These are phyloP conservation scores for Neofelis nebulosa DNA, from an alignment of 2,113 vertebrate species.

Conservation along the genomic window DNA sequence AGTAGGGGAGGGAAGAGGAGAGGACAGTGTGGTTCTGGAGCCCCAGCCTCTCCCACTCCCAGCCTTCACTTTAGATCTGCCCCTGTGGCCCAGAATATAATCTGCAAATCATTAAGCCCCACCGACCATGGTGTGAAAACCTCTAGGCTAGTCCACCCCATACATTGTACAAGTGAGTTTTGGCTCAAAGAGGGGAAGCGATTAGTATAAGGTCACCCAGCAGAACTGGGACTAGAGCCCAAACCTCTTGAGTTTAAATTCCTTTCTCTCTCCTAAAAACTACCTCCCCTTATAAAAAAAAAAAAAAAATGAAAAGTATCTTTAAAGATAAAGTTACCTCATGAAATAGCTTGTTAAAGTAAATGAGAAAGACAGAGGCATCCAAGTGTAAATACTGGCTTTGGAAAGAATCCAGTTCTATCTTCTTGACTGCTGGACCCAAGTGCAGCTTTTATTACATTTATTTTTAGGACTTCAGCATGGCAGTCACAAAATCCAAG, in stretches of 20 bases:
- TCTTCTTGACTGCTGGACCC: conserved; percentile 15
- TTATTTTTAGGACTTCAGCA: conserved; percentile 26
- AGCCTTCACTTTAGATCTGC: background rate
- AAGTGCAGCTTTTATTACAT: background rate
- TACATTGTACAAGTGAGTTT: background rate
- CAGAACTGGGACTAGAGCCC: background rate
- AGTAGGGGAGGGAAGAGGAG: background rate
- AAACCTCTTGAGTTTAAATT: conserved; percentile 39
- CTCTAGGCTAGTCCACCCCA: background rate
- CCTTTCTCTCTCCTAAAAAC: background rate
- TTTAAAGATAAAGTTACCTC: conserved; percentile 15
- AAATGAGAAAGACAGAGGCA: background rate
- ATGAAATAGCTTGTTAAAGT: conserved; percentile 41
- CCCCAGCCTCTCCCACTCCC: background rate
- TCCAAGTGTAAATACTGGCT: conserved; percentile 8
- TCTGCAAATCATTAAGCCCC: background rate
- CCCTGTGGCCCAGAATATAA: background rate
- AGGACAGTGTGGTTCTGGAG: background rate
- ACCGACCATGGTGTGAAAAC: background rate
- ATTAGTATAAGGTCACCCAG: background rate
- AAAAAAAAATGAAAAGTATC: background rate
- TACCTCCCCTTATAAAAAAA: background rate
- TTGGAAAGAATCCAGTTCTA: background rate
- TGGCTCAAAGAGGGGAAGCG: background rate
- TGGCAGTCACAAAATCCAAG: background rate